Evolutionary conservation across 2,113 vertebrate genomes (phyloP), one percentile per base, ranked within the genome.

Genomic region (Gymnorhina tibicen): DNA sequence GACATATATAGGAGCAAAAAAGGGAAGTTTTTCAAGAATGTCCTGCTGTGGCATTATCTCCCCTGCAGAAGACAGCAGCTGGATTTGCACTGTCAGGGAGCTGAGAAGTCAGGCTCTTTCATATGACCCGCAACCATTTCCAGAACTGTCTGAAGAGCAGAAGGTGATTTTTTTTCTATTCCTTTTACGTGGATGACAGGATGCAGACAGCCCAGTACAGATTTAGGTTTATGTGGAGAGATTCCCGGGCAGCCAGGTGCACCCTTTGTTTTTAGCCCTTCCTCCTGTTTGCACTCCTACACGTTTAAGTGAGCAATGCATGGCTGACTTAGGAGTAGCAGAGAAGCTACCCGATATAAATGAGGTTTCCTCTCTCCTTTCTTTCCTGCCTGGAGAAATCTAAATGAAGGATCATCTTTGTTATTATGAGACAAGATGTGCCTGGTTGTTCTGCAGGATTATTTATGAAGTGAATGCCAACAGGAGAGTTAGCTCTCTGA

Each of bases 41-140:
- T n/a, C 84, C 85, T 89, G 85, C 91, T 94, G 90, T 91, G 93
- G 76, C 91, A 84, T 90, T 95, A 81, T 88, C 75, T 93, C 52
- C 60, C 21, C 74, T 33, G 59, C 7, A 5, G 88, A 91, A 90
- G 85, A 62, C 72, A 92, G 92, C 75, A 84, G 68, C 90, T 90
- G 90, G 95, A 96, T 96, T 93, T 94, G 85, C 72, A 87, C 85
- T 91, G 59, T 67, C 85, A 86, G 67, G 55, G 60, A 56, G 37
- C 87, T 89, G 85, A 73, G 89, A 66, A 91, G 52, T 88, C 75
- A 47, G 59, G 63, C 77, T 89, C 74, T 85, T 89, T 87, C 67
- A 13, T 39, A 50, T 23, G 68, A 94, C 85, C 76, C 87, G 70
- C 2, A 4, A 63, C 63, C 26, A 39, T 83, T 93, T 77, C 85